Evolutionary conservation across 92 coral and sea anemone species (phyloP), one percentile per base, ranked within the genome.

Genomic region (Parazoanthus atlanticus): DNA sequence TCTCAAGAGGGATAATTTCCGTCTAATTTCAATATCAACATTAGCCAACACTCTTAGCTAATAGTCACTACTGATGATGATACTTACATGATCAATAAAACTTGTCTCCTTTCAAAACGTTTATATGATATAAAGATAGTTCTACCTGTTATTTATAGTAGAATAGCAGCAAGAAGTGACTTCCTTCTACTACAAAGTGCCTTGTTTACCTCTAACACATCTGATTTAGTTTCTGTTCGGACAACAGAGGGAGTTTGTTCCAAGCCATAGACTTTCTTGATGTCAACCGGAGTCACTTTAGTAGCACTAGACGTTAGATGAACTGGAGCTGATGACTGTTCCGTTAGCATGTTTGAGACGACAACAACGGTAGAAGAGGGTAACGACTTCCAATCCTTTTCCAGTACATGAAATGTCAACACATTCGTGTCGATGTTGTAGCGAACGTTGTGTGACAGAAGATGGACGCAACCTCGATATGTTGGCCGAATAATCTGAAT

Each of bases 351-450:
- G 30, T 40, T 40, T 23, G 54, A 23, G 16, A 8, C 33, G 15
- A 36, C 54, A 79, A 79, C 33, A 25, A 79, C 84, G 29, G 84
- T 52, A 2, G 32, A n/a, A 47, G 70, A 11, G 21, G 84, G 36
- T 32, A 79, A 26, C 9, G 70, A 38, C 6, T 79, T 49, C 84
- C 84, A 79, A 30, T 79, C 84, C 26, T 30, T 52, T 13, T 79
- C 71, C 84, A 79, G 71, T 0, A 79, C 25, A 54, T 79, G 84
- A 79, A 79, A 79, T 32, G 84, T 79, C 46, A 79, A 79, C 28
- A 79, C 69, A 9, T 54, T 32, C 8, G 84, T 52, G 71, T 79
- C 84, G 34, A 66, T 54, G 33, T 79, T n/a, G 70, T 79, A 79
- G 8, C 84, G 84, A 1, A 52, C 71, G 41, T 79, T 79, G 84